A percentile compares a stretch with the other conserved stretches of the same genome.
phyloP scores from a whole-genome alignment of 30 jellyfish, hydroid and myxozoan genomes.

The Aurelia aurita complex sp. Pacific region DNA sequence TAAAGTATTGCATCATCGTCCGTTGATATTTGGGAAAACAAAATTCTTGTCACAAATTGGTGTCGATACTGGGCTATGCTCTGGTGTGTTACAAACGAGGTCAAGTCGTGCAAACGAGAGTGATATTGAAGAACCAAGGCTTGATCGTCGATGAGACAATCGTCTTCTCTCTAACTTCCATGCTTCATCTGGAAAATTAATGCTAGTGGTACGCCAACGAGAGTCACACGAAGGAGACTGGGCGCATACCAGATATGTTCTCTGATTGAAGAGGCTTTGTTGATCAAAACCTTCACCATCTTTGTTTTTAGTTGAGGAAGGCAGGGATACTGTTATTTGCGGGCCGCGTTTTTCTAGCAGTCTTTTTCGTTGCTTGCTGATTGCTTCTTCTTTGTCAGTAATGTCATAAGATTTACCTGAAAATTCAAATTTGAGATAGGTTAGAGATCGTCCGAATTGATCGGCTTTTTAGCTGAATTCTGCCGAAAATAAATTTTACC shows the following conservation, averaged over 20 bases:
- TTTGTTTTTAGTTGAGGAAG: not conserved
- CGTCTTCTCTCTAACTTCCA: constrained; percentile 44
- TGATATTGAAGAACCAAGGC: constrained; percentile 38
- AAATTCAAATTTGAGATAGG: no score
- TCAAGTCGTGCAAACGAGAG: constrained; percentile 52
- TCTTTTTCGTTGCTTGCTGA: not conserved
- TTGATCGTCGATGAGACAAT: constrained; percentile 37
- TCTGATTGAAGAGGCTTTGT: constrained; percentile 14
- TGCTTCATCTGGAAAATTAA: constrained; percentile 42
- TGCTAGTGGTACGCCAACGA: constrained; percentile 38
- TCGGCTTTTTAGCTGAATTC: no score
- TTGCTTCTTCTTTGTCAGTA: not conserved
- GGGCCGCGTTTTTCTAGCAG: constrained; percentile 11
- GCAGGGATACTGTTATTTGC: constrained; percentile 27
- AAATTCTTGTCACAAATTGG: constrained; percentile 26
- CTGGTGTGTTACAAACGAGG: constrained; percentile 64
- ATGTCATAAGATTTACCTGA: not conserved
- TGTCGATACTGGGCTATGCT: constrained; percentile 38
- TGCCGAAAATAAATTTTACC: no score
- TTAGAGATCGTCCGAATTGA: no score
- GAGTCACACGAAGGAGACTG: constrained; percentile 31
- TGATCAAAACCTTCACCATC: constrained; percentile 14
- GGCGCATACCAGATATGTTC: constrained; percentile 30
- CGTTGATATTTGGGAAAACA: constrained; percentile 23
- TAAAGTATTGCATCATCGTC: not conserved